These are phyloP conservation scores for Bicyclus anynana DNA, from an alignment of 1,140 invertebrate species.

Conservation along the genomic window DNA sequence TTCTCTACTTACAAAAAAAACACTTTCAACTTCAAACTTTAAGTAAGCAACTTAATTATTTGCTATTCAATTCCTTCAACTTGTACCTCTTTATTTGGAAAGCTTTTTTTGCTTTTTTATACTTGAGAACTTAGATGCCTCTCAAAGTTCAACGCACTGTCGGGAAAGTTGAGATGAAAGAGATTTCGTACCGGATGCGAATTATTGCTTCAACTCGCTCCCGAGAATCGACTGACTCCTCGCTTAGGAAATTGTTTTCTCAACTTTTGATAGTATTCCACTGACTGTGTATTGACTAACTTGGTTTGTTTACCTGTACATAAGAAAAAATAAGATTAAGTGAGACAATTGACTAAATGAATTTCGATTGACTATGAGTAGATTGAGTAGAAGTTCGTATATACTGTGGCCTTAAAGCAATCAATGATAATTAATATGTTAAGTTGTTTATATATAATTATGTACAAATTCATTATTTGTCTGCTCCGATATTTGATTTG, in stretches of 20 bases:
- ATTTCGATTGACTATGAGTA: too few species aligned
- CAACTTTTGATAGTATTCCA: constrained; percentile 8
- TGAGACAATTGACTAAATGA: too few species aligned
- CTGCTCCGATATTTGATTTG: too few species aligned
- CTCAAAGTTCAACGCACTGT: constrained; percentile 10
- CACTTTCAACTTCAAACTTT: not conserved
- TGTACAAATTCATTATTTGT: too few species aligned
- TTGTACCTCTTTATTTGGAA: not conserved
- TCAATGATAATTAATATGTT: too few species aligned
- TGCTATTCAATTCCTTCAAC: not conserved
- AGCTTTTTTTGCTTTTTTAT: not conserved
- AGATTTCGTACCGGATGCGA: constrained; percentile 3
- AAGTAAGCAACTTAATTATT: not conserved
- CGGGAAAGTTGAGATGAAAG: constrained; percentile 5
- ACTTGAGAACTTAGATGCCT: not conserved
- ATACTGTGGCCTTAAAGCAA: too few species aligned
- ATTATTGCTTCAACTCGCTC: constrained; percentile 7
- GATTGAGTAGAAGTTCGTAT: too few species aligned
- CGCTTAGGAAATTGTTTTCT: constrained; percentile 5
- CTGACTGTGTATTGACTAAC: not conserved
- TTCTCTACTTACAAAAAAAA: too few species aligned
- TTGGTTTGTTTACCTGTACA: not conserved
- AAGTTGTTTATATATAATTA: too few species aligned
- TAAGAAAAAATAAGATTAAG: not conserved
- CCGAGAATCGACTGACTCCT: not conserved